phyloP scores from a whole-genome alignment of 2,797 vertebrate genomes.

The Spheniscus humboldti region DNA sequence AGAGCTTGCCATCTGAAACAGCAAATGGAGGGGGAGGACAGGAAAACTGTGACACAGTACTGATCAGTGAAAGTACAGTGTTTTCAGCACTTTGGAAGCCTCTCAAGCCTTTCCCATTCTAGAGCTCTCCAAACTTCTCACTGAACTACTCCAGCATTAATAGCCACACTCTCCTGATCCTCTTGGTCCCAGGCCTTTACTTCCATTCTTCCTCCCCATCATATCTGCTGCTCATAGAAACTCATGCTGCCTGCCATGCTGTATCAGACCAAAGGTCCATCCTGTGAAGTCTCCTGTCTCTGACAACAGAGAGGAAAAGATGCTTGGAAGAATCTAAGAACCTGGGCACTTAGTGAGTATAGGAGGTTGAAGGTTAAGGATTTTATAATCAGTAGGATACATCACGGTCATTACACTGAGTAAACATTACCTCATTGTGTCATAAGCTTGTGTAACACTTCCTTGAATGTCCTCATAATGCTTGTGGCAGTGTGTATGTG shows the following conservation, averaged over 20 bases:
- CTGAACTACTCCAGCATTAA: neutral
- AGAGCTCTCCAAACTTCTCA: neutral
- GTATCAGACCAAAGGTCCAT: neutral
- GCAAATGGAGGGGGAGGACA: neutral
- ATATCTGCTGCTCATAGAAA: neutral
- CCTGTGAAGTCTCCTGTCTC: neutral
- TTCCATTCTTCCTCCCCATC: neutral
- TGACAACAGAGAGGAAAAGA: neutral
- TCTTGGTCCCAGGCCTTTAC: neutral
- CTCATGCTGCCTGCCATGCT: accelerated
- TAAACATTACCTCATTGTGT: neutral
- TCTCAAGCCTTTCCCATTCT: neutral
- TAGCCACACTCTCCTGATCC: neutral
- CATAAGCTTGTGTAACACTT: neutral
- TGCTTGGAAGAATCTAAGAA: neutral
- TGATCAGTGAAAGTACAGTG: neutral
- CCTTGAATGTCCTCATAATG: neutral
- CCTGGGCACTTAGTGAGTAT: neutral
- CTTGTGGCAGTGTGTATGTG: neutral
- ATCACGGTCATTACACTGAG: neutral
- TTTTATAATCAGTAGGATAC: neutral
- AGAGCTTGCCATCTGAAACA: neutral
- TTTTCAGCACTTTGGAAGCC: neutral
- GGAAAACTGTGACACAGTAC: neutral
- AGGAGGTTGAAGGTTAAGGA: neutral